A percentile compares a stretch with the other conserved stretches of the same genome.
Evolutionary conservation across 2,888 invertebrate genomes (phyloP).

Genomic region (Patella pellucida): DNA sequence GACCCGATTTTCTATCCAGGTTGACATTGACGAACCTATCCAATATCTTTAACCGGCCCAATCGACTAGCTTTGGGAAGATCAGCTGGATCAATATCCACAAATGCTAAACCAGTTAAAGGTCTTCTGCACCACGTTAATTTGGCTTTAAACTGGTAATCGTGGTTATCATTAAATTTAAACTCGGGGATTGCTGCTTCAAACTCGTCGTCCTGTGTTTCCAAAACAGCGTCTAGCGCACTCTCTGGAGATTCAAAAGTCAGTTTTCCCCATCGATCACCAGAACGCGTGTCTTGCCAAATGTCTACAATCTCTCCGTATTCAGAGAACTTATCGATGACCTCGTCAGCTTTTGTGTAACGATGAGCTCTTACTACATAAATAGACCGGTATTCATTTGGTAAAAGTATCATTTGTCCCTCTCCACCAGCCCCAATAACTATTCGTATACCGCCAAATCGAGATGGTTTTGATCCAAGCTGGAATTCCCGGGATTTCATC

Average conservation of each 20-base stretch:
- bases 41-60: constrained; percentile 2
- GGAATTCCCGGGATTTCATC: constrained; percentile 20
- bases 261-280: constrained; percentile 49
- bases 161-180: constrained; percentile 18
- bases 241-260: constrained; percentile 33
- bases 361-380: constrained; percentile 32
- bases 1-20: constrained; percentile 15
- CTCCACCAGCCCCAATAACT: constrained; percentile 46
- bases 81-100: constrained; percentile 41
- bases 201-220: constrained; percentile 33
- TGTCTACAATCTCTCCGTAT: constrained; percentile 42
- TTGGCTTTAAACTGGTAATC: constrained; percentile 38
- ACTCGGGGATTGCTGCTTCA: constrained; percentile 34
- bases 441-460: constrained; percentile 40
- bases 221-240: constrained; percentile 34
- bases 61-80: constrained; percentile 3
- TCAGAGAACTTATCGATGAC: constrained; percentile 33
- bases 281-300: constrained; percentile 27
- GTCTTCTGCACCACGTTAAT: constrained; percentile 50
- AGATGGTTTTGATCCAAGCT: constrained; percentile 28
- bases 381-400: constrained; percentile 48
- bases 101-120: constrained; percentile 46
- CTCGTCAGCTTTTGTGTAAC: constrained; percentile 22
- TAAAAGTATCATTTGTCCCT: constrained; percentile 44
- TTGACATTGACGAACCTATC: constrained; percentile 17